phyloP scores from a whole-genome alignment of 2,797 vertebrate species.

The Chelmon rostratus region DNA sequence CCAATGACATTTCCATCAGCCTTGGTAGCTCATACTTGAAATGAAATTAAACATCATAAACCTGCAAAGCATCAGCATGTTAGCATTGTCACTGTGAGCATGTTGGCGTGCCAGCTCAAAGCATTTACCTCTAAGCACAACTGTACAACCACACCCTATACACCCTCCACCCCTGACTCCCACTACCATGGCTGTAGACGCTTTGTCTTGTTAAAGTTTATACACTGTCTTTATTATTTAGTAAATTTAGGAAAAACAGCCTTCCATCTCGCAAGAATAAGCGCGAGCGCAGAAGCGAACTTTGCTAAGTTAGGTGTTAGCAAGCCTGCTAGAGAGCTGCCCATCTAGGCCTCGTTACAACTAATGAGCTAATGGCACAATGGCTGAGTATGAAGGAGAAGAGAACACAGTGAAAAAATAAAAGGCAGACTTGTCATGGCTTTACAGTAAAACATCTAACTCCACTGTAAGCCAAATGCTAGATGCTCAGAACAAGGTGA shows the following conservation, averaged over 20 bases:
- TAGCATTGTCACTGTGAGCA: neutral
- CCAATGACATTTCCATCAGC: neutral
- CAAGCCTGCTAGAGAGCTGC: too few species aligned
- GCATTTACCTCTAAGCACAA: neutral
- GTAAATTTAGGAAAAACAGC: too few species aligned
- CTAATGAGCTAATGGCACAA: neutral
- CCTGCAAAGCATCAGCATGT: neutral
- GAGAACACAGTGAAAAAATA: neutral
- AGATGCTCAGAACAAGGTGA: too few species aligned
- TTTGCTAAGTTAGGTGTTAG: too few species aligned
- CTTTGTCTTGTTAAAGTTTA: neutral
- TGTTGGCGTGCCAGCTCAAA: neutral
- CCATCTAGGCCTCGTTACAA: too few species aligned
- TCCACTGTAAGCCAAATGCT: too few species aligned
- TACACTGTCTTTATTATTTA: too few species aligned
- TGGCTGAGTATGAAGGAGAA: neutral
- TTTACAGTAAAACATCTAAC: neutral
- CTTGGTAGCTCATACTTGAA: neutral
- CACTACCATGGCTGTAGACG: too few species aligned
- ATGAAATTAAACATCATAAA: neutral
- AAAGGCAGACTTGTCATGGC: neutral
- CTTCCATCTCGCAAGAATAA: too few species aligned
- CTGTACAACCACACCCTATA: neutral
- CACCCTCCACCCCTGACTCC: too few species aligned
- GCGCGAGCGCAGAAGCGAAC: too few species aligned